Percentiles rank a stretch among this genome's conserved stretches.
These are phyloP conservation scores for Setophaga coronata DNA, from an alignment of 2,113 vertebrate genomes.

Conservation along the genomic window DNA sequence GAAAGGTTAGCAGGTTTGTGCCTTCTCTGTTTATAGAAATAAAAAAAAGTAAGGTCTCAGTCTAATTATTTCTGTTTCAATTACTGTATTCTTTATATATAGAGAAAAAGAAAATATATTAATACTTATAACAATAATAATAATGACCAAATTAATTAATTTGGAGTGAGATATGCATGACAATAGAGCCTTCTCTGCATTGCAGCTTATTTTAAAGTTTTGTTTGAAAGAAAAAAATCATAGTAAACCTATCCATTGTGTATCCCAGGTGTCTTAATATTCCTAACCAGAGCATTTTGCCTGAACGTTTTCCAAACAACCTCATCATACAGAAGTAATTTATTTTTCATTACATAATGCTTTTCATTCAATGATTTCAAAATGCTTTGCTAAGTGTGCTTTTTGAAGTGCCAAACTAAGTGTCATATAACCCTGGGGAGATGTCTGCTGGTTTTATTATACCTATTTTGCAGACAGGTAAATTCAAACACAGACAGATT, in stretches of 20 bases:
- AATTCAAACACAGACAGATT: neutral
- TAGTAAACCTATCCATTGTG: neutral
- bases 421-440: constrained; percentile 8
- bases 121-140: neutral
- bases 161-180: neutral
- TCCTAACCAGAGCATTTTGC: neutral
- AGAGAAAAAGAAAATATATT: neutral
- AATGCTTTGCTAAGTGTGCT: constrained; percentile 1
- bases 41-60: neutral
- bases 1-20: neutral
- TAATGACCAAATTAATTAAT: neutral
- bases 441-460: constrained; percentile 13
- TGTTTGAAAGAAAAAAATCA: neutral
- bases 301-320: constrained; percentile 12
- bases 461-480: constrained; percentile 28
- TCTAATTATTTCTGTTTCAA: neutral
- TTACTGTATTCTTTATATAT: neutral
- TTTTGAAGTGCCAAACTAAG: constrained; percentile 33
- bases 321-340: constrained; percentile 10
- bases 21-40: neutral
- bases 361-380: constrained; percentile 39
- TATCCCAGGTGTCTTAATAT: neutral
- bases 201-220: neutral
- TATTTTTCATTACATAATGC: constrained; percentile 44
- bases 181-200: neutral